Conservation (phyloP, 2,888 invertebrate genomes). For the Drosophila testacea region DNA sequence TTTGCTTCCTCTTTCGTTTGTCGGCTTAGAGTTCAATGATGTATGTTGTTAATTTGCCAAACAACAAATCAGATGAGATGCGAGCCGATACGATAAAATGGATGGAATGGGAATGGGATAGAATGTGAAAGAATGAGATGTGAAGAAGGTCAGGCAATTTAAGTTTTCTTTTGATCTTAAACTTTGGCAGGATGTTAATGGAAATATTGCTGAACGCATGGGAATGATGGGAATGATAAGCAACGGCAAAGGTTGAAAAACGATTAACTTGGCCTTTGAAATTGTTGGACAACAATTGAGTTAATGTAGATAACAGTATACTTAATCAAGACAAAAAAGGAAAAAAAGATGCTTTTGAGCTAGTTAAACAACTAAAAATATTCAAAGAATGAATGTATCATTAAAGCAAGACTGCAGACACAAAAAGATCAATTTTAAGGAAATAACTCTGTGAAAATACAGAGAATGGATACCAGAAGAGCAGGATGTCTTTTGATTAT, state of each 20-base stretch:
- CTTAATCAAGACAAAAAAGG: neutral
- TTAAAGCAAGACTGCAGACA: too few relatives aligned
- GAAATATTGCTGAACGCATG: neutral
- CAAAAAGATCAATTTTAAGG: too few relatives aligned
- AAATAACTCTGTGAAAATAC: too few relatives aligned
- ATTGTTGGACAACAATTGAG: slow-evolving; percentile 10
- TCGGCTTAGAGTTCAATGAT: slow-evolving; percentile 60
- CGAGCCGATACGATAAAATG: neutral
- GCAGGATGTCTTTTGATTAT: too few relatives aligned
- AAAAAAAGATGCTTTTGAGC: neutral
- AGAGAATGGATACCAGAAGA: too few relatives aligned
- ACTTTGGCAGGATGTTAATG: neutral
- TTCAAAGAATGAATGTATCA: too few relatives aligned
- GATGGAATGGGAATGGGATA: neutral
- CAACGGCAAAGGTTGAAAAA: neutral
- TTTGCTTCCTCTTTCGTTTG: slow-evolving; percentile 13
- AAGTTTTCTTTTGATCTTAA: slow-evolving; percentile 23
- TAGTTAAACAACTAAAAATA: neutral
- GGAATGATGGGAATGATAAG: neutral
- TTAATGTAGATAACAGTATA: neutral
- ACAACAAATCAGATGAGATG: slow-evolving; percentile 38
- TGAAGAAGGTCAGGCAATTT: slow-evolving; percentile 4
- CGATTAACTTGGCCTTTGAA: slow-evolving; percentile 16
- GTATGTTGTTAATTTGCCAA: slow-evolving; percentile 67
- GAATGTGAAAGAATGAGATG: too few relatives aligned